Base-by-base conservation (phyloP, 2,797 vertebrate species). In the Euphonia xanthogaster region DNA sequence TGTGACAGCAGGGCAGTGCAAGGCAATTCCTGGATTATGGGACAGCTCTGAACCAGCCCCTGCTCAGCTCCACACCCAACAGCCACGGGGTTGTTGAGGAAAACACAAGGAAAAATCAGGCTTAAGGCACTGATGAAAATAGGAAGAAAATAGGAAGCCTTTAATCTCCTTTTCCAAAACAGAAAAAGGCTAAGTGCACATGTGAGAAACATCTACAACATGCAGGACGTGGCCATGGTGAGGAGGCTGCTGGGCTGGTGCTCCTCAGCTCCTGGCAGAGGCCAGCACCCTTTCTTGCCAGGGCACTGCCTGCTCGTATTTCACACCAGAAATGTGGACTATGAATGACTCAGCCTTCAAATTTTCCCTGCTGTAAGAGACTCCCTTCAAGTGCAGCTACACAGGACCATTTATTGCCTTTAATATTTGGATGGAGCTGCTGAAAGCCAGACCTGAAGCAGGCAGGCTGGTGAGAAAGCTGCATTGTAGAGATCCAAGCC, bases 311-410 rank as follows among this genome's bases (percentile, higher is more conserved):
- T 23, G 18, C 83, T 40, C 14, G 0, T 1, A 11, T 53, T 24
- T 21, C 75, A 53, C 44, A 10, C 1, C 0, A 39, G 12, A 72
- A 54, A 53, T 3, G 4, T 1, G 5, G 57, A 55, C 19, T 7
- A 10, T 0, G 6, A 73, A 4, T 27, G 8, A 10, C 0, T 5
- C 23, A 30, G 7, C 12, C 12, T 9, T 16, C 54, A 16, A 0
- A 35, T 13, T 28, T 42, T 10, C 44, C 10, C 31, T 37, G 12
- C 27, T 45, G n/a, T 21, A 11, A 31, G 13, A 35, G 15, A 23
- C 14, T 17, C 2, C 13, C 24, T 53, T 21, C 1, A 51, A n/a
- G 25, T 7, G 12, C 12, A 76, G 19, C 17, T 14, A 2, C 1
- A n/a, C 9, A 45, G 42, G 47, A 71, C 8, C 6, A 40, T 39